Percentiles rank a stretch among this genome's conserved stretches.
phyloP scores from a whole-genome alignment of 2,888 invertebrate species.

The Lepidocyrtinus sp. region DNA sequence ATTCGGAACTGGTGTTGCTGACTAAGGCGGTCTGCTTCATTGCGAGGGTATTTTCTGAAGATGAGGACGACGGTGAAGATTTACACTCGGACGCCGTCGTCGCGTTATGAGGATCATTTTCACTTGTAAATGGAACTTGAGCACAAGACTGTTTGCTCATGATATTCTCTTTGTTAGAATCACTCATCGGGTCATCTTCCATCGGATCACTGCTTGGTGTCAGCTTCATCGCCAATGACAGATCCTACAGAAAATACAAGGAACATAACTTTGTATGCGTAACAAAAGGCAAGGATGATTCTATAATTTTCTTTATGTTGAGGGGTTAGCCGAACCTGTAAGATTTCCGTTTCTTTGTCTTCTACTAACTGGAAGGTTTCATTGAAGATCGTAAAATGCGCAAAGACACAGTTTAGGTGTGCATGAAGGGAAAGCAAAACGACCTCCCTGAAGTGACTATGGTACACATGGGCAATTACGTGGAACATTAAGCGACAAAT shows the following conservation, averaged over 20 bases:
- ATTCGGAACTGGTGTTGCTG: constrained; percentile 63
- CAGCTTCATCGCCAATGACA: constrained; percentile 70
- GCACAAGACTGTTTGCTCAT: constrained; percentile 60
- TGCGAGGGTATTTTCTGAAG: constrained; percentile 52
- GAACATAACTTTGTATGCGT: no score
- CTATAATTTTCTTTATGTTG: no score
- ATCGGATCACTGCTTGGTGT: constrained; percentile 66
- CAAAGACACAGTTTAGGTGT: constrained; percentile 97
- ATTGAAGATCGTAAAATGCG: constrained; percentile 90
- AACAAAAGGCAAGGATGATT: no score
- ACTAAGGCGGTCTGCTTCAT: constrained; percentile 62
- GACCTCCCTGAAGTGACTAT: constrained; percentile 97
- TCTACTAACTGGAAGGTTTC: constrained; percentile 93
- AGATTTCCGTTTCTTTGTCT: constrained; percentile 95
- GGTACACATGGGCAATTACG: constrained; percentile 98
- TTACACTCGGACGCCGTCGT: constrained; percentile 52
- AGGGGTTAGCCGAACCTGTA: constrained; percentile 76
- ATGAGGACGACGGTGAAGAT: constrained; percentile 52
- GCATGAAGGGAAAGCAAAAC: constrained; percentile 94
- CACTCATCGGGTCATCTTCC: constrained; percentile 69
- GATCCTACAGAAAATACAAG: constrained; percentile 59
- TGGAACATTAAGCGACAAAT: constrained; percentile 97
- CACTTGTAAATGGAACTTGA: constrained; percentile 62
- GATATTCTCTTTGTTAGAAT: constrained; percentile 70
- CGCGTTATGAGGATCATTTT: constrained; percentile 57